A percentile compares a stretch with the other conserved stretches of the same genome.
phyloP scores from a whole-genome alignment of 2,797 vertebrate species.

The Hippocampus kuda region DNA sequence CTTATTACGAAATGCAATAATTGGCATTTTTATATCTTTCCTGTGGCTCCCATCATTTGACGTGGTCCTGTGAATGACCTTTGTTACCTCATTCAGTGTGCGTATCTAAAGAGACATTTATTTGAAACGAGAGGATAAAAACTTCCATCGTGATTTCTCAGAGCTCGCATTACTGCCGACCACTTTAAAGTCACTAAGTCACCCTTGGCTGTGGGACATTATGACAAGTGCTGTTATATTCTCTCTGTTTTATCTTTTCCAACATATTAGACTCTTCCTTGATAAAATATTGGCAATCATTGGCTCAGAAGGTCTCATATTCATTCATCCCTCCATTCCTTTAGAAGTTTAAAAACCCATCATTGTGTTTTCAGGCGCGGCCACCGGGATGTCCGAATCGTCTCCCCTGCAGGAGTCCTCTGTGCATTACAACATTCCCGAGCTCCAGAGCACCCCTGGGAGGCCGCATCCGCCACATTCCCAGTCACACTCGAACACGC shows the following conservation, averaged over 20 bases:
- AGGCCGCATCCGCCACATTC: constrained; percentile 44
- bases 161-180: neutral
- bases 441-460: constrained; percentile 77
- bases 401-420: constrained; percentile 84
- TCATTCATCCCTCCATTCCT: neutral
- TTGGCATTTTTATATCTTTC: neutral
- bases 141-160: neutral
- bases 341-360: neutral
- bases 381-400: constrained; percentile 72
- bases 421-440: constrained; percentile 97
- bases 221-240: constrained; percentile 1
- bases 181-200: neutral
- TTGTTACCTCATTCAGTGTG: neutral
- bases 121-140: neutral
- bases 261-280: neutral
- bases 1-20: neutral
- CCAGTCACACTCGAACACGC: constrained; percentile 46
- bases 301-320: neutral
- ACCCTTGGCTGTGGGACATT: neutral
- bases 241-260: neutral
- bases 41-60: neutral
- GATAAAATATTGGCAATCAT: constrained; percentile 4
- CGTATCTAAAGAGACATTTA: neutral
- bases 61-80: neutral
- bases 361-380: constrained; percentile 54